Conservation (phyloP, 2,113 vertebrate species). For the Conger conger region DNA sequence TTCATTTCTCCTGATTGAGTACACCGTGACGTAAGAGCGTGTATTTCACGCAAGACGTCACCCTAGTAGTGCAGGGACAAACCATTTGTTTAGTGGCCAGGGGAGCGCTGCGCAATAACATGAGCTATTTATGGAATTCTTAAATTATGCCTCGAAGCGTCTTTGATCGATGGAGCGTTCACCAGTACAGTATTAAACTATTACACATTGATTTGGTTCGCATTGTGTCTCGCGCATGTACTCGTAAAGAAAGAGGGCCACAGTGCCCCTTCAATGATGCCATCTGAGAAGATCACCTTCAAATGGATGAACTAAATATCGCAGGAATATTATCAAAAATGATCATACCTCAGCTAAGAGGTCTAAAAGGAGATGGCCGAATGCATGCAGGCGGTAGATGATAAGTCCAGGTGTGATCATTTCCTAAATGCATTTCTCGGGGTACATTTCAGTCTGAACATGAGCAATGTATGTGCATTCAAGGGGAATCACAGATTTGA, state of each 20-base stretch:
- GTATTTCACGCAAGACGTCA: conserved; percentile 52
- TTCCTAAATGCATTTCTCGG: background rate
- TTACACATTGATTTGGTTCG: background rate
- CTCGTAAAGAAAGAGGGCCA: background rate
- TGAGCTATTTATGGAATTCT: background rate
- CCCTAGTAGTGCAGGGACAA: background rate
- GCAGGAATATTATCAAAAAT: too few relatives aligned
- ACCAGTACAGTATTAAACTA: background rate
- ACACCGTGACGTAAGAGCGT: conserved; percentile 73
- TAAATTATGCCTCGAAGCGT: conserved; percentile 5
- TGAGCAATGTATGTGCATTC: background rate
- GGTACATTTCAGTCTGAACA: background rate
- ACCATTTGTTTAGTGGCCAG: background rate
- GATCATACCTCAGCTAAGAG: too few relatives aligned
- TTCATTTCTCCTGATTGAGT: conserved; percentile 69
- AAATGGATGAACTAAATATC: background rate
- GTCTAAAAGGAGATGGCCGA: too few relatives aligned
- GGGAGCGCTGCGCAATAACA: background rate
- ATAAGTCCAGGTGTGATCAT: too few relatives aligned
- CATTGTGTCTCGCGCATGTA: background rate
- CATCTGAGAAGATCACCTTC: background rate
- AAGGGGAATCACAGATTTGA: background rate
- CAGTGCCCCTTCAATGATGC: background rate
- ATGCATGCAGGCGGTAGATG: too few relatives aligned
- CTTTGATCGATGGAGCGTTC: background rate